These are phyloP conservation scores for Tribolium madens DNA, from an alignment of 1,140 invertebrate genomes.

Conservation along the genomic window DNA sequence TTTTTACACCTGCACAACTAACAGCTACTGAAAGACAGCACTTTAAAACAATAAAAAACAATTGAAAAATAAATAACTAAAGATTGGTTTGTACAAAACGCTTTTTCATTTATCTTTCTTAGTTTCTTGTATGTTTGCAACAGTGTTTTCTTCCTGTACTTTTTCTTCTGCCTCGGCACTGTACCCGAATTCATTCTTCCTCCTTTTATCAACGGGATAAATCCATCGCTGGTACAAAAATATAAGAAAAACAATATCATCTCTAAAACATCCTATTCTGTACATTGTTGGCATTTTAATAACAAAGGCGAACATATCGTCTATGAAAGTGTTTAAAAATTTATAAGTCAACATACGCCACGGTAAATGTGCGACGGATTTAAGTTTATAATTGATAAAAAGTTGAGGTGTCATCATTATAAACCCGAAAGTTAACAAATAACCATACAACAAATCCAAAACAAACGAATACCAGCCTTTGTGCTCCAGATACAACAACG, in stretches of 20 bases:
- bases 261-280: constrained; percentile 93
- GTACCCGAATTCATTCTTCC: constrained; percentile 98
- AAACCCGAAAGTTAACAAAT: constrained; percentile 98
- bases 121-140: constrained; percentile 29
- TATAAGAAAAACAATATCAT: constrained; percentile 99
- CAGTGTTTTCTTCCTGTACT: constrained; percentile 16
- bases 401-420: constrained; percentile 99
- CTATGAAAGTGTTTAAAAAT: constrained; percentile 99
- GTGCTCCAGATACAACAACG: constrained; percentile 97
- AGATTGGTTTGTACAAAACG: constrained; percentile 18
- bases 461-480: constrained; percentile 94
- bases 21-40: constrained; percentile 34
- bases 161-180: constrained; percentile 71
- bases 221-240: constrained; percentile 99
- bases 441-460: constrained; percentile 96
- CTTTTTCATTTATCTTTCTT: constrained; percentile 44
- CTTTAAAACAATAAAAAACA: constrained; percentile 29
- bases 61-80: constrained; percentile 24
- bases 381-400: constrained; percentile 99
- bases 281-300: constrained; percentile 99
- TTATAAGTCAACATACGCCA: constrained; percentile 99
- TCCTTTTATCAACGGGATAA: constrained; percentile 93
- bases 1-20: constrained; percentile 16
- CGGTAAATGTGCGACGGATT: constrained; percentile 98
- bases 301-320: constrained; percentile 99